Conservation (phyloP, 2,888 invertebrate species). For the Dasysyrphus tricinctus region DNA sequence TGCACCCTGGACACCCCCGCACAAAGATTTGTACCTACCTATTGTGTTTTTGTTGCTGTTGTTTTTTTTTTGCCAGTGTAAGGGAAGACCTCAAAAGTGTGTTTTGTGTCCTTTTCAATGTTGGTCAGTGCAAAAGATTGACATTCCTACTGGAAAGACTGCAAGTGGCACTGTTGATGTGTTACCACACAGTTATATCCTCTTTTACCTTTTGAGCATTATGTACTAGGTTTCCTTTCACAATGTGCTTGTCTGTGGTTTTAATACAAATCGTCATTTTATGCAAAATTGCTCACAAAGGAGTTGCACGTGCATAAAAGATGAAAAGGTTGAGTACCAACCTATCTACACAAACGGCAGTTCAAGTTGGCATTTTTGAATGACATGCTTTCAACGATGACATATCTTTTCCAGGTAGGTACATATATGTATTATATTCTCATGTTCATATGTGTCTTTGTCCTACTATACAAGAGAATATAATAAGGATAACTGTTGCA, state of each 20-base stretch:
- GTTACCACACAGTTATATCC: constrained; percentile 29
- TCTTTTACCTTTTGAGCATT: constrained; percentile 15
- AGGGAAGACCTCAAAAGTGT: constrained; percentile 60
- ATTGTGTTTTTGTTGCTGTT: constrained; percentile 1
- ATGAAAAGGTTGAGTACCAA: constrained; percentile 26
- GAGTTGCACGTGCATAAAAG: constrained; percentile 33
- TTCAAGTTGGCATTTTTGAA: constrained; percentile 35
- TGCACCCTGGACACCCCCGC: constrained; percentile 32
- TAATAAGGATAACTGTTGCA: constrained; percentile 26
- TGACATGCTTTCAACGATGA: constrained; percentile 32
- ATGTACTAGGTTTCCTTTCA: constrained; percentile 7
- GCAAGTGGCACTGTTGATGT: constrained; percentile 69
- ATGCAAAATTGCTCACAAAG: constrained; percentile 58
- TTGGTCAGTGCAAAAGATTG: constrained; percentile 65
- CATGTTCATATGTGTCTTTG: neutral
- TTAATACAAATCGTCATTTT: constrained; percentile 56
- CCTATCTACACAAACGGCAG: neutral
- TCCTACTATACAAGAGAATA: neutral
- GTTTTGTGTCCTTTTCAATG: constrained; percentile 61
- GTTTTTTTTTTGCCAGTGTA: constrained; percentile 25
- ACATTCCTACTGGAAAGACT: constrained; percentile 48
- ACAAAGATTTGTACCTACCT: constrained; percentile 6
- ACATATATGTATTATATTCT: neutral
- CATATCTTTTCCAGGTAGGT: constrained; percentile 10
- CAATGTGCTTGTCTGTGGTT: constrained; percentile 50